A percentile compares a stretch with the other conserved stretches of the same genome.
These are phyloP conservation scores for Tetragonula carbonaria DNA, from an alignment of 2,888 invertebrate genomes.

Conservation along the genomic window DNA sequence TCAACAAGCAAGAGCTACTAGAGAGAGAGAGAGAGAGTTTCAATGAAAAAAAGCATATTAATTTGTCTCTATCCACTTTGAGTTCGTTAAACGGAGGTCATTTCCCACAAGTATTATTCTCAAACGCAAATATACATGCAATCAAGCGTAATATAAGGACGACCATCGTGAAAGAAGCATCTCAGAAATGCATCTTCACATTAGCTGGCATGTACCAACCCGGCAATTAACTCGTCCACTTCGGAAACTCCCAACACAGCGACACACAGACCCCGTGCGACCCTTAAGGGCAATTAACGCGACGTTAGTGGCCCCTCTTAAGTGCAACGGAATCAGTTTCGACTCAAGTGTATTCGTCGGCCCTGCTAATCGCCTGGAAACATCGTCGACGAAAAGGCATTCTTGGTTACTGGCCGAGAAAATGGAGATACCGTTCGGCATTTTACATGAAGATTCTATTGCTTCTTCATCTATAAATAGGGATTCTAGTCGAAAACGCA, in stretches of 20 bases:
- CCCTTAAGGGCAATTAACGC: constrained; percentile 55
- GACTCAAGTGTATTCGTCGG: constrained; percentile 32
- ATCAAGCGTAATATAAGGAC: background rate
- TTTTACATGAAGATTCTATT: constrained; percentile 20
- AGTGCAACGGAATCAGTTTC: constrained; percentile 55
- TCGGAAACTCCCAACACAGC: constrained; percentile 17
- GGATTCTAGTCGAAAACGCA: background rate
- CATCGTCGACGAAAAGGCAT: constrained; percentile 22
- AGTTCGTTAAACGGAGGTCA: background rate
- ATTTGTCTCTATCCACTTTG: no score
- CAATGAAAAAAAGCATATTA: no score
- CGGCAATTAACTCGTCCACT: constrained; percentile 42
- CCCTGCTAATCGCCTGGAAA: constrained; percentile 44
- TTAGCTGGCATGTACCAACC: background rate
- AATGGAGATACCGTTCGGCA: background rate
- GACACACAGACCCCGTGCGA: background rate
- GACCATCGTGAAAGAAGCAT: constrained; percentile 12
- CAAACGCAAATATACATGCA: background rate
- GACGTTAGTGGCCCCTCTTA: constrained; percentile 44
- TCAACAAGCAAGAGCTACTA: background rate
- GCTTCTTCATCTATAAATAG: constrained; percentile 49
- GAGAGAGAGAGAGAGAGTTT: no score
- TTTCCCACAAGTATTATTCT: background rate
- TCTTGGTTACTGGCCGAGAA: background rate
- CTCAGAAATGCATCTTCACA: constrained; percentile 16